phyloP scores from a whole-genome alignment of 2,113 vertebrate genomes.

The Choloepus hoffmanni region DNA sequence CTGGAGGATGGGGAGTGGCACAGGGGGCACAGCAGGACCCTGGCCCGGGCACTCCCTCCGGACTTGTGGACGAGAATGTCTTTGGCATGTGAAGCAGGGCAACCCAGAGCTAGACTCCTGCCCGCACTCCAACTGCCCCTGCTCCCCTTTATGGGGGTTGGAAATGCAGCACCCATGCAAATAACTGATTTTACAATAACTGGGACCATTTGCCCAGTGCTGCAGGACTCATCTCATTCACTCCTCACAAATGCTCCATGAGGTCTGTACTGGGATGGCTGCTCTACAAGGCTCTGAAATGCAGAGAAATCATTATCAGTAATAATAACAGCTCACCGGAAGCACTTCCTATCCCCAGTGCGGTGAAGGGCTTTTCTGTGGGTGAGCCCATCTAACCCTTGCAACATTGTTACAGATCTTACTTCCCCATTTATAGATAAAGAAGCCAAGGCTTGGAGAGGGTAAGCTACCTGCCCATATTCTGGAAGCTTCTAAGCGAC shows the following conservation, averaged over 20 bases:
- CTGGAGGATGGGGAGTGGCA: accelerated
- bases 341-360: accelerated
- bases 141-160: not conserved
- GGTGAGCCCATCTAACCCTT: accelerated
- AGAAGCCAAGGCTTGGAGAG: not conserved
- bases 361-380: not conserved
- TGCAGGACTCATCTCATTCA: not conserved
- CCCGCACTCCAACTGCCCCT: not conserved
- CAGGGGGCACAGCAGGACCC: not conserved
- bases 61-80: not conserved
- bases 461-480: not conserved
- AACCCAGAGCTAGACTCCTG: not conserved
- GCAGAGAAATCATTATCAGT: not conserved
- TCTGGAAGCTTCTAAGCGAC: not conserved
- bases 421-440: not conserved
- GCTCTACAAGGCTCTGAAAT: not conserved
- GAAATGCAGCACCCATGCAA: accelerated
- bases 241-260: not conserved
- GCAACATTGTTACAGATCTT: not conserved
- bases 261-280: not conserved
- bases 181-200: not conserved
- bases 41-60: not conserved
- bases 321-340: accelerated
- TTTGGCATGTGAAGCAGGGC: not conserved
- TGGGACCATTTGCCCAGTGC: not conserved